Percentiles rank a stretch among this genome's conserved stretches.
Conservation (phyloP, 2,797 vertebrate species). For the Pampus argenteus region DNA sequence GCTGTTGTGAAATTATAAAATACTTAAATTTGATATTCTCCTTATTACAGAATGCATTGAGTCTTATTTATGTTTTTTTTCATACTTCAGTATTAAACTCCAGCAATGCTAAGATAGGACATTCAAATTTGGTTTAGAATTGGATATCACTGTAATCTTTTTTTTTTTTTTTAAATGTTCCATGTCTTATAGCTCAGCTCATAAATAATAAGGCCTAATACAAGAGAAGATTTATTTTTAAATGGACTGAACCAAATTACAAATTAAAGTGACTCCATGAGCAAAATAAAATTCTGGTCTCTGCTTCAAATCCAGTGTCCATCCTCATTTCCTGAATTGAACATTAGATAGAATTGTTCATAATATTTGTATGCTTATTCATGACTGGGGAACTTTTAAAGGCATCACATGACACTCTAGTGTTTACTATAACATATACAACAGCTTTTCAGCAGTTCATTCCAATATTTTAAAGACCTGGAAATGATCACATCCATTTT, state of each 20-base stretch:
- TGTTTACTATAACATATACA: neutral
- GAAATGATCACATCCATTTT: slow-evolving; percentile 9
- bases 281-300: slow-evolving; percentile 8
- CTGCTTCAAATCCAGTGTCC: slow-evolving; percentile 20
- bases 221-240: slow-evolving; percentile 24
- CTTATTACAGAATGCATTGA: neutral
- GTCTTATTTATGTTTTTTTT: neutral
- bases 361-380: neutral
- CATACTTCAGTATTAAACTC: neutral
- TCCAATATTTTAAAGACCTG: slow-evolving; percentile 1
- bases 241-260: slow-evolving; percentile 6
- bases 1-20: slow-evolving; percentile 1
- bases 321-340: slow-evolving; percentile 1
- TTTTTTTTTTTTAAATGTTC: slow-evolving; percentile 27
- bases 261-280: neutral
- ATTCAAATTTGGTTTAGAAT: slow-evolving; percentile 17
- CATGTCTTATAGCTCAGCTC: slow-evolving; percentile 9
- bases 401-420: neutral
- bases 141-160: neutral
- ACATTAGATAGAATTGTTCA: neutral
- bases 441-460: neutral
- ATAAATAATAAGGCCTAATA: slow-evolving; percentile 1
- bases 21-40: neutral
- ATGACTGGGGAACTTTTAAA: neutral
- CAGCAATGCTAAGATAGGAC: neutral